Base-by-base conservation (phyloP, 2,888 invertebrate species). In the Molorchus minor region DNA sequence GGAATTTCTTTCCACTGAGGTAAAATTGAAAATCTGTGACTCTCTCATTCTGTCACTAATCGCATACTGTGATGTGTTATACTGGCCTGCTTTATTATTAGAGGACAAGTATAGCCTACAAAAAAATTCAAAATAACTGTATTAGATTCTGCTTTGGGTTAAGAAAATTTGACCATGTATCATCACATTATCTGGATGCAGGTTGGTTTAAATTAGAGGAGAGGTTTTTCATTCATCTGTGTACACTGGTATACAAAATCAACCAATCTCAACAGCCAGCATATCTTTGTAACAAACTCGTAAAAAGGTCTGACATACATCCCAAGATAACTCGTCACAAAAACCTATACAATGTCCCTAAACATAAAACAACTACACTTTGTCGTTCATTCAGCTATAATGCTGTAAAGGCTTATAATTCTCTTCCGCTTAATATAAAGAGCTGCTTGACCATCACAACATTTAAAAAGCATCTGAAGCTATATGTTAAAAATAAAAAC, bases 401-500 rank as follows among this genome's bases (percentile, higher is more conserved):
- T 16, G 40, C 40, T 19, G 17, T 40, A 10, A 40, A 15, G 13
- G 19, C n/a, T 2, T 40, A 19, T 7, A 40, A 40, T 40, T 40
- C 40, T 2, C n/a, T 40, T 2, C 19, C 40, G 1, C 16, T n/a
- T 17, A 10, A 4, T 16, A 16, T 40, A 1, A 40, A 40, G 16
- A 15, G 8, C 2, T 17, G 40, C 16, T 13, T n/a, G 40, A 40
- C 40, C 40, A 19, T 40, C n/a, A 8, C 7, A 16, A 16, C 17
- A 8, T 17, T 17, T 40, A 17, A 8, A 7, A 16, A 7, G 16
- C 15, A 2, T 40, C n/a, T 40, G 16, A 40, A 49, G 16, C 8
- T 16, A 49, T 49, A 35, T 35, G 35, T 36, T 16, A 10, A 35
- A 49, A 25, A n/a, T n/a, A n/a, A n/a, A n/a, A n/a, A n/a, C n/a